Base-by-base conservation (phyloP, 23 tunicate species). In the Aplidium turbinatum region DNA sequence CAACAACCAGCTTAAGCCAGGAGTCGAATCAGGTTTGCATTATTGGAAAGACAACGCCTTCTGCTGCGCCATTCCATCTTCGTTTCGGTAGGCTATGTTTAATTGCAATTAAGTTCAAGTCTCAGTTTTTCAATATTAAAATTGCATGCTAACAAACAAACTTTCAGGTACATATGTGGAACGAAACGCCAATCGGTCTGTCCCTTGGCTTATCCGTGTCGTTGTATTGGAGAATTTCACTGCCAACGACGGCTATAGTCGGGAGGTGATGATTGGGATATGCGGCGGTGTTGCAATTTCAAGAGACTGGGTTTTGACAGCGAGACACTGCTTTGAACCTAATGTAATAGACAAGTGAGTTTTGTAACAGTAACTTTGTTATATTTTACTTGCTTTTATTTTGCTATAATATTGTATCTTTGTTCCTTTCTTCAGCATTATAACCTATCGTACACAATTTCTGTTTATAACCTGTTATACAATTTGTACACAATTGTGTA, bases 261-360 rank as follows among this genome's bases (percentile, higher is more conserved):
- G 2, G 7, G 19, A 61, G 16, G 19, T 9, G 19, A 34, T 31
- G 22, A 20, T 80, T 28, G 85, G 63, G 16, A 33, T 76, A 24
- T 84, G 90, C 40, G 90, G 90, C n/a, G 90, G 83, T 4, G 82
- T 73, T 4, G 57, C 68, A 0, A 77, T 84, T 22, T 57, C 58
- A 55, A 58, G 22, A 1, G 40, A 54, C 9, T 84, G 90, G 90
- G 90, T 84, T 2, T 28, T 84, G 22, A 76, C 90, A 2, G 90
- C 90, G 6, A 33, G 83, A 32, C 90, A 84, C 57, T 84, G 90
- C 62, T 69, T 46, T 50, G 77, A 31, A 9, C 27, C 38, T 4
- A 22, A 16, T 25, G 22, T 29, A 16, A 4, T 23, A 4, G 7
- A 60, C 34, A 60, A 38, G 67, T 60, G n/a, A 60, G 36, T 4